Percentiles rank a stretch among this genome's conserved stretches.
Evolutionary conservation across 2,113 vertebrate genomes (phyloP).

Genomic region (Oryzias javanicus): DNA sequence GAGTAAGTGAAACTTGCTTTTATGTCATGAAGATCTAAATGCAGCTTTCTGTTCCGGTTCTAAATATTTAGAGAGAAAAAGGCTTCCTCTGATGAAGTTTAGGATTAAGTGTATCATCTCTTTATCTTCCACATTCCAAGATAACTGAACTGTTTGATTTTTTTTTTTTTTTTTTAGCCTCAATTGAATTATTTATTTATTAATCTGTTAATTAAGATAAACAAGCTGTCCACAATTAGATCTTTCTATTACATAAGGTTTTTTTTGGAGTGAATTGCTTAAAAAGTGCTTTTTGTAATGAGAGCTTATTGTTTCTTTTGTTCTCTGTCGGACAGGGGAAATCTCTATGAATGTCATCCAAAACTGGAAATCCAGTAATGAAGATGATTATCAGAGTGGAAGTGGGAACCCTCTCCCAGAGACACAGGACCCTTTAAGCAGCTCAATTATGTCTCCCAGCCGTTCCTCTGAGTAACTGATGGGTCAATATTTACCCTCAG

Average conservation of each 20-base stretch:
- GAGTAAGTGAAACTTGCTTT: slow-evolving; percentile 45
- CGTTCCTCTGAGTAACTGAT: slow-evolving; percentile 7
- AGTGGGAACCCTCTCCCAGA: slow-evolving; percentile 40
- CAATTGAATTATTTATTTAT: too few relatives aligned
- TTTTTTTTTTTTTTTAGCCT: too few relatives aligned
- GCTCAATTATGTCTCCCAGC: slow-evolving; percentile 55
- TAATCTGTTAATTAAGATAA: too few relatives aligned
- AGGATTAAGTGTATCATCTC: background rate
- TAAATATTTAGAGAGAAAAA: too few relatives aligned
- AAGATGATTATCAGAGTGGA: slow-evolving; percentile 20
- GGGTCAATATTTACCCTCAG: background rate
- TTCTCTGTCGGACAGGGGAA: slow-evolving; percentile 36
- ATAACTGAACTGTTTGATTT: too few relatives aligned
- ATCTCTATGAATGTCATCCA: slow-evolving; percentile 22
- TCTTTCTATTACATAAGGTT: too few relatives aligned
- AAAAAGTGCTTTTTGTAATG: background rate
- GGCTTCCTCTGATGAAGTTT: background rate
- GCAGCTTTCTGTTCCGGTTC: too few relatives aligned
- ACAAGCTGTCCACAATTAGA: too few relatives aligned
- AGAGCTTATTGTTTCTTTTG: background rate
- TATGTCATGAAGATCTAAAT: background rate
- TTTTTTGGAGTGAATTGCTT: background rate
- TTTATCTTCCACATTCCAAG: background rate
- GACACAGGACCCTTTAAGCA: slow-evolving; percentile 68
- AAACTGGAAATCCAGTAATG: slow-evolving; percentile 16